Percentiles rank a stretch among this genome's conserved stretches.
phyloP scores from a whole-genome alignment of 1,140 invertebrate species.

The Drosophila teissieri region DNA sequence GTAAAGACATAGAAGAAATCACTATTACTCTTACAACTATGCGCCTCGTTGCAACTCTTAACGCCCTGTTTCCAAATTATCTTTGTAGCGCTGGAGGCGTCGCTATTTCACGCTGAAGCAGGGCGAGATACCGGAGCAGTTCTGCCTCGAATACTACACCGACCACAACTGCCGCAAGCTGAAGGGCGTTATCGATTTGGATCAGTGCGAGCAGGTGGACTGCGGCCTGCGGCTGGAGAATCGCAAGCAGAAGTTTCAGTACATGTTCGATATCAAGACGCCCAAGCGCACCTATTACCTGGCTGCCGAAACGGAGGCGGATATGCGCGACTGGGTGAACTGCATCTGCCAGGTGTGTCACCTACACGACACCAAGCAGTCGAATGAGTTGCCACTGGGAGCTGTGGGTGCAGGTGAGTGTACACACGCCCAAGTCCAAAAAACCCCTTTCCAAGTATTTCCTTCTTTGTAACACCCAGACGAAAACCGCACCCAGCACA shows the following conservation, averaged over 20 bases:
- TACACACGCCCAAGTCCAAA: too few relatives aligned
- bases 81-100: conserved; percentile 94
- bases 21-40: not conserved
- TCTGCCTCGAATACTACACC: conserved; percentile 96
- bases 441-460: too few relatives aligned
- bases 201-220: conserved; percentile 97
- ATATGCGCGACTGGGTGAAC: conserved; percentile 98
- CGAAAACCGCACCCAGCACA: conserved; percentile 74
- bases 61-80: conserved; percentile 48
- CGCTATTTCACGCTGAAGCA: conserved; percentile 96
- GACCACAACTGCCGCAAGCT: conserved; percentile 93
- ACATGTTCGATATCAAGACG: conserved; percentile 95
- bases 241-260: conserved; percentile 92
- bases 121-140: conserved; percentile 96
- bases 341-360: conserved; percentile 97
- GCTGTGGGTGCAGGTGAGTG: conserved; percentile 57
- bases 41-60: conserved; percentile 3
- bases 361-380: conserved; percentile 87
- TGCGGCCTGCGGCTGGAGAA: conserved; percentile 93
- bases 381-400: conserved; percentile 66
- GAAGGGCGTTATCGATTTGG: conserved; percentile 96
- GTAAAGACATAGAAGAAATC: too few relatives aligned
- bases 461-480: conserved; percentile 19
- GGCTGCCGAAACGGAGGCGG: conserved; percentile 94
- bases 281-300: conserved; percentile 95